Evolutionary conservation across 2,797 vertebrate genomes (phyloP), one percentile per base, ranked within the genome.

Genomic region (Poecile montanus): DNA sequence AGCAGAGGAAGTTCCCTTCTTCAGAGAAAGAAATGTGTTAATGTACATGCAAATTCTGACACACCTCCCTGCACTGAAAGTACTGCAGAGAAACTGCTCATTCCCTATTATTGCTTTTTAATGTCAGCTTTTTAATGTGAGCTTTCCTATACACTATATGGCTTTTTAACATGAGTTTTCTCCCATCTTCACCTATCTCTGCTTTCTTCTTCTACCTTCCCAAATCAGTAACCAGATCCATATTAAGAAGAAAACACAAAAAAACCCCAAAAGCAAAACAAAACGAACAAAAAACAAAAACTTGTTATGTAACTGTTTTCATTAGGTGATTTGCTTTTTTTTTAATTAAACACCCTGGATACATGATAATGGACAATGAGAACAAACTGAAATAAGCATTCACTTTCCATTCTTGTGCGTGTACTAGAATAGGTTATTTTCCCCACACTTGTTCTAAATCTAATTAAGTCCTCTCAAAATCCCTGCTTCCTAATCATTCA

Each of bases 111-210:
- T 12, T 23, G 36, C 4, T 65, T 58, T 50, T 51, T 6, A 63
- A 51, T 0, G 0, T 57, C 7, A 81, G 44, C 14, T 79, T 82
- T 89, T 57, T 5, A 57, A 45, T 0, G 0, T 57, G 7, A 81
- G 44, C 14, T 79, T 82, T 91, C 21, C 38, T 30, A 56, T 27
- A 26, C 9, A 21, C 18, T 29, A 13, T 6, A 26, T 26, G 54
- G 36, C 4, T 54, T 62, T 42, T 42, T 7, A 56, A 56, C 0
- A 0, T 34, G 8, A 63, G 42, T 9, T 75, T 81, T 89, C 16
- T 30, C 22, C 78, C n/a, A 62, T 21, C 15, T n/a, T 91, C 63
- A 77, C 26, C 65, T 23, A 34, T 30, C 61, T 61, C 62, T 63
- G 32, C 16, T 38, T 53, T 14, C 56, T 58, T 65, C 21, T 73